Percentiles rank a stretch among this genome's conserved stretches.
These are phyloP conservation scores for Apis laboriosa DNA, from an alignment of 1,140 invertebrate species.

Conservation along the genomic window DNA sequence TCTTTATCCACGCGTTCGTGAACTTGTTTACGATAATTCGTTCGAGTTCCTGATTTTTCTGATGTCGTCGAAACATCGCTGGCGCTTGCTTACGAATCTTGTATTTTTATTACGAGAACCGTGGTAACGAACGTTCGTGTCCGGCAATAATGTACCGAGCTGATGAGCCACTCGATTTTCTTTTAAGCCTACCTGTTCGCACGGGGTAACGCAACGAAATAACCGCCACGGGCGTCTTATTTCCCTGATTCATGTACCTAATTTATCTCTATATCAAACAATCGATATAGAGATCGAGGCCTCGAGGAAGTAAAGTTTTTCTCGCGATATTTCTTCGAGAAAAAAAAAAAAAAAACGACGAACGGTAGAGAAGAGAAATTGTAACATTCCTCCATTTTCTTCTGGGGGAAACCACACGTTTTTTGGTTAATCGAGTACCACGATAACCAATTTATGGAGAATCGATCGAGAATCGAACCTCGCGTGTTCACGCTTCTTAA, in stretches of 20 bases:
- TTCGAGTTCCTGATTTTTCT: constrained; percentile 3
- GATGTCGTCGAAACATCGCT: background rate
- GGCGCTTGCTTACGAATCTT: background rate
- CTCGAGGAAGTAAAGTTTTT: background rate
- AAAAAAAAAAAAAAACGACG: background rate
- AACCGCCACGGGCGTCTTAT: constrained; percentile 1
- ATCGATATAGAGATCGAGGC: too few relatives aligned
- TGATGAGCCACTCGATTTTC: constrained; percentile 57
- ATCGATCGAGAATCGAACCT: background rate
- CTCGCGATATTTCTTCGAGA: background rate
- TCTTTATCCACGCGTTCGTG: too few relatives aligned
- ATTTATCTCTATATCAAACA: constrained; percentile 3
- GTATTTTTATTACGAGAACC: background rate
- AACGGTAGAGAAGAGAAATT: background rate
- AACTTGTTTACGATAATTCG: background rate
- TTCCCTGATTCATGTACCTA: background rate
- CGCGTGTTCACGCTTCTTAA: constrained; percentile 54
- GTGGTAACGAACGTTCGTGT: constrained; percentile 4
- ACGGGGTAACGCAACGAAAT: background rate
- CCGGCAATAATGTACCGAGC: constrained; percentile 46
- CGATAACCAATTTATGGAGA: constrained; percentile 14
- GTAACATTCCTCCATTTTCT: background rate
- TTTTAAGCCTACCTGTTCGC: constrained; percentile 21
- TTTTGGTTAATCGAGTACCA: constrained; percentile 8
- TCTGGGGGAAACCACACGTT: too few relatives aligned